A percentile compares a stretch with the other conserved stretches of the same genome.
These are phyloP conservation scores for Drosophila chauvacae DNA, from an alignment of 1,140 invertebrate species.

Conservation along the genomic window DNA sequence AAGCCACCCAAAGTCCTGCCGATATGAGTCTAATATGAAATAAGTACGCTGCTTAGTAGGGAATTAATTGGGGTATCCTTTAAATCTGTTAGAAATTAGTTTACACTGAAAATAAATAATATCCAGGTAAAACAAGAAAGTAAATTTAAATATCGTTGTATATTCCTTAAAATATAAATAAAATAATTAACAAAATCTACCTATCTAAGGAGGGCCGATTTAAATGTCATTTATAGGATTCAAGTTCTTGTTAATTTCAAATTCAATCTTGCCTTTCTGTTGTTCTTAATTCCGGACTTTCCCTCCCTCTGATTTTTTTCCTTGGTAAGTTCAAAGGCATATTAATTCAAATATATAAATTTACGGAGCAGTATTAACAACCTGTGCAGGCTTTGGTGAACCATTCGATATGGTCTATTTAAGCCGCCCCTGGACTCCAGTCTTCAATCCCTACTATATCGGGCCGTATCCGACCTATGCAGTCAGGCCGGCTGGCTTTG, in stretches of 20 bases:
- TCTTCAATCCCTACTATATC: conserved; percentile 61
- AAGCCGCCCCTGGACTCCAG: not conserved
- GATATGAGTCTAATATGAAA: conserved; percentile 4
- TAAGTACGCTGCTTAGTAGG: not conserved
- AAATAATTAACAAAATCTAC: not conserved
- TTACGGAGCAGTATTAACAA: not conserved
- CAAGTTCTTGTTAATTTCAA: not conserved
- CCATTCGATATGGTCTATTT: conserved; percentile 26
- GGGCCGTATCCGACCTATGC: conserved; percentile 49
- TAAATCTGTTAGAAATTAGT: not conserved
- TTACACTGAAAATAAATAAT: not conserved
- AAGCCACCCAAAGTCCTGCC: not conserved
- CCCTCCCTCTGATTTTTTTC: not conserved
- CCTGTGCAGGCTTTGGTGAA: conserved; percentile 3
- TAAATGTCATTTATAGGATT: not conserved
- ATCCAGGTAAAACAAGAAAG: no score
- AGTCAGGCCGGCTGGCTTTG: conserved; percentile 35
- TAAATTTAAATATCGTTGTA: not conserved
- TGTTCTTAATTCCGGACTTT: not conserved
- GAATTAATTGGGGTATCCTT: not conserved
- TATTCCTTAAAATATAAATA: not conserved
- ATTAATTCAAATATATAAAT: not conserved
- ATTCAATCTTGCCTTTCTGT: not conserved
- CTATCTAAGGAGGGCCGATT: not conserved
- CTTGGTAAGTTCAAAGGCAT: not conserved